A percentile compares a stretch with the other conserved stretches of the same genome.
Evolutionary conservation across 2,888 invertebrate genomes (phyloP).

Genomic region (Pollenia angustigena): DNA sequence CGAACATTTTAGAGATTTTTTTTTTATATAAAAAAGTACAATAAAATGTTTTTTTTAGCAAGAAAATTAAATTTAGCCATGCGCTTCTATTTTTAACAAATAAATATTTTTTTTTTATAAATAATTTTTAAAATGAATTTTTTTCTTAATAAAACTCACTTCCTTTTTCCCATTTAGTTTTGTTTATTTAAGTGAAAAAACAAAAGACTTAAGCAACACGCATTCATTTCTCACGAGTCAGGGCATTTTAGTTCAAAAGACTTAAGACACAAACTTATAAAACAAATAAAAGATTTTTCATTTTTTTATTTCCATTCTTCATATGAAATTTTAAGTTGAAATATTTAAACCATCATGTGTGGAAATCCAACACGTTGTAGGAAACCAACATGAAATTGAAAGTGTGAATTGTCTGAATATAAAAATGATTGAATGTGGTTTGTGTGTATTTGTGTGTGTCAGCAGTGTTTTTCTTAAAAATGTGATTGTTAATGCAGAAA

Average conservation of each 20-base stretch:
- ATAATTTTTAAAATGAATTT: slow-evolving; percentile 7
- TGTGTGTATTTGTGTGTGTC: slow-evolving; percentile 29
- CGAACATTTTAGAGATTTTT: slow-evolving; percentile 6
- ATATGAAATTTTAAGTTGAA: slow-evolving; percentile 1
- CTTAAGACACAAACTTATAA: slow-evolving; percentile 65
- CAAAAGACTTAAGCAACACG: slow-evolving; percentile 53
- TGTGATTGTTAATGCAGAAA: neutral
- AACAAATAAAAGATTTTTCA: slow-evolving; percentile 4
- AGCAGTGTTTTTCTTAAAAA: slow-evolving; percentile 35
- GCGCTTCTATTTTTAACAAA: no score
- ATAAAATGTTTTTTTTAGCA: neutral
- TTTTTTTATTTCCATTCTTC: neutral
- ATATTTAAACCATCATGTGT: slow-evolving; percentile 24
- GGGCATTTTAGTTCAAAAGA: slow-evolving; percentile 49
- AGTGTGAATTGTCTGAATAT: slow-evolving; percentile 6
- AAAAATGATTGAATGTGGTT: slow-evolving; percentile 17
- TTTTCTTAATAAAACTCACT: neutral
- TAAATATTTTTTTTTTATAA: neutral
- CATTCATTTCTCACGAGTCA: neutral
- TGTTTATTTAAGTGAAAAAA: neutral
- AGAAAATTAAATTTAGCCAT: neutral
- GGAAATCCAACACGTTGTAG: slow-evolving; percentile 37
- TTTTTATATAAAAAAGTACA: neutral
- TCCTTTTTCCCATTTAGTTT: slow-evolving; percentile 14
- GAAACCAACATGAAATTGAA: slow-evolving; percentile 58